These are phyloP conservation scores for Lepidochrysops patricia DNA, from an alignment of 2,888 invertebrate species.

Conservation along the genomic window DNA sequence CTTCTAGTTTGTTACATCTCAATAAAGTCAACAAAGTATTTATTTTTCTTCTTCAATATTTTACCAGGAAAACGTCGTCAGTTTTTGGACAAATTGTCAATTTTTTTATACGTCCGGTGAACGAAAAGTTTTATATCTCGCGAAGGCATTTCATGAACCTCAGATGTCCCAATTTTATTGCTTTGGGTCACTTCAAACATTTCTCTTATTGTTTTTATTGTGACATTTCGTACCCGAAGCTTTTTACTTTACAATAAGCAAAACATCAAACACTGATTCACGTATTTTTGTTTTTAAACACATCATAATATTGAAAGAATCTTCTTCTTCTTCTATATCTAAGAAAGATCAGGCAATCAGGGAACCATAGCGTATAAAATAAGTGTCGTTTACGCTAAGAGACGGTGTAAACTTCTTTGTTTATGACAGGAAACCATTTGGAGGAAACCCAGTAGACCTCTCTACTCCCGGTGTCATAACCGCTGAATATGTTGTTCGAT, in stretches of 20 bases:
- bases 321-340: no score
- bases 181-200: background rate
- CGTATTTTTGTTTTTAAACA: background rate
- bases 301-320: background rate
- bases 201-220: background rate
- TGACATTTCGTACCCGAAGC: background rate
- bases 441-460: conserved; percentile 24
- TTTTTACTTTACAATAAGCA: background rate
- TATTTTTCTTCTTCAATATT: background rate
- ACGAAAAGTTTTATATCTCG: conserved; percentile 5
- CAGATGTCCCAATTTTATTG: background rate
- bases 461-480: conserved; percentile 32
- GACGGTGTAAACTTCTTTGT: conserved; percentile 27
- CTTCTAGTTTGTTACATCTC: no score
- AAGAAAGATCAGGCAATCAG: conserved; percentile 15
- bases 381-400: conserved; percentile 20
- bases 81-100: conserved; percentile 5
- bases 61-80: background rate
- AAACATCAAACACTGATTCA: background rate
- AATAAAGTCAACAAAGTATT: background rate
- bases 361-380: conserved; percentile 15
- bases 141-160: conserved; percentile 4
- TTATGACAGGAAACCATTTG: conserved; percentile 24
- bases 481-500: conserved; percentile 32
- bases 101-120: conserved; percentile 4